A percentile compares a stretch with the other conserved stretches of the same genome.
Conservation (phyloP, 2,113 vertebrate species). For the Engystomops pustulosus region DNA sequence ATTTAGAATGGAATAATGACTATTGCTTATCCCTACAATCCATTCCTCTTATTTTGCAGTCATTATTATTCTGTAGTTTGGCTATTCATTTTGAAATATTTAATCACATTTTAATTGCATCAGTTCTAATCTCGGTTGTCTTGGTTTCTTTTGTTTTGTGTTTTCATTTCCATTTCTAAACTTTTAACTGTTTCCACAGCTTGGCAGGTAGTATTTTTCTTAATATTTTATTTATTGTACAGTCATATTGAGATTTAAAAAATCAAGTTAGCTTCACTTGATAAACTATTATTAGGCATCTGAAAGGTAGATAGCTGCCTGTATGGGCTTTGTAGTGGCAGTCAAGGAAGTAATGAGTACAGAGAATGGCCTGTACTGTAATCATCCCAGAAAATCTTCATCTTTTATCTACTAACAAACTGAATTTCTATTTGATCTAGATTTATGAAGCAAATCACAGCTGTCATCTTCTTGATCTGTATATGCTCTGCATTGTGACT, state of each 20-base stretch:
- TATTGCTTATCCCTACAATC: conserved; percentile 1
- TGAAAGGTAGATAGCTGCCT: conserved; percentile 12
- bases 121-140: conserved; percentile 33
- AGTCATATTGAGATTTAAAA: conserved; percentile 15
- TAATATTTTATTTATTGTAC: conserved; percentile 34
- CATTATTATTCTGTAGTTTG: conserved; percentile 36
- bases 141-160: conserved; percentile 43
- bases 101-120: conserved; percentile 50
- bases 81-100: conserved; percentile 36
- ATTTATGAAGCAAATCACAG: no score
- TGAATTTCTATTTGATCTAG: no score
- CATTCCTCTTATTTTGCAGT: conserved; percentile 13
- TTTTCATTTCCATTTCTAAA: conserved; percentile 18
- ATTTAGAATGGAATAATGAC: conserved; percentile 24
- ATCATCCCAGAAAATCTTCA: neutral
- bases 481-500: no score
- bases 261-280: conserved; percentile 15
- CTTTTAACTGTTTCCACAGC: neutral
- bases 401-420: no score
- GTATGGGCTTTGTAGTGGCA: conserved; percentile 31
- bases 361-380: neutral
- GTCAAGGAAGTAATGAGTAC: conserved; percentile 19
- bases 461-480: no score
- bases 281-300: conserved; percentile 17
- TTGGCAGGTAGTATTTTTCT: conserved; percentile 32